phyloP scores from a whole-genome alignment of 2,797 vertebrate species.

The Margarornis squamiger region DNA sequence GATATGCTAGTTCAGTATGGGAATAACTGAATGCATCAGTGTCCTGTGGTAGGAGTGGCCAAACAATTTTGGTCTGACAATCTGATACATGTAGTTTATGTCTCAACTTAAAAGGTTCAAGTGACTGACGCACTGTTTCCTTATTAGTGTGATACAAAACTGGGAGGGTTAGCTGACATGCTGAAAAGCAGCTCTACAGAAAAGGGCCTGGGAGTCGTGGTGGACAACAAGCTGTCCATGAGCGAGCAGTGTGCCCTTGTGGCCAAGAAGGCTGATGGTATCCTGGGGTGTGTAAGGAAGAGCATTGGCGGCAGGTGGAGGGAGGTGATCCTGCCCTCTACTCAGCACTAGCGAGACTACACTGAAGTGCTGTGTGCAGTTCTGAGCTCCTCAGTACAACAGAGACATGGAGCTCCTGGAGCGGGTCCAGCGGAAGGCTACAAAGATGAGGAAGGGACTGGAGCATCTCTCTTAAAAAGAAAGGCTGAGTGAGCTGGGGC shows the following conservation, averaged over 20 bases:
- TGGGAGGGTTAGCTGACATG: neutral
- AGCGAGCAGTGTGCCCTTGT: neutral
- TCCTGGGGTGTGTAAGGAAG: neutral
- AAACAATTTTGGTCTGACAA: neutral
- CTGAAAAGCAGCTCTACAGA: neutral
- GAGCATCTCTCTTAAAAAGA: neutral
- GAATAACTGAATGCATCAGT: neutral
- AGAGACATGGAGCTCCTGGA: neutral
- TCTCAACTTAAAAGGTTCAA: neutral
- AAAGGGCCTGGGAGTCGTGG: neutral
- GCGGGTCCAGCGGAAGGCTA: neutral
- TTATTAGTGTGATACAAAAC: neutral
- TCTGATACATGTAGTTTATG: neutral
- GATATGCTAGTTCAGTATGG: neutral
- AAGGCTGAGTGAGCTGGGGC: neutral
- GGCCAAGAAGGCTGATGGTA: rapidly evolving
- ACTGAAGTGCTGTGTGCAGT: neutral
- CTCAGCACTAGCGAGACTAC: too few relatives aligned
- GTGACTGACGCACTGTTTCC: rapidly evolving
- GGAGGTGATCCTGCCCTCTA: neutral
- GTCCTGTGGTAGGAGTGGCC: neutral
- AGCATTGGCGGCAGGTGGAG: neutral
- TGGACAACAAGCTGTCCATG: neutral
- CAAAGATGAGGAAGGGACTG: neutral
- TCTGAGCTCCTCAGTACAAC: neutral